Conservation (phyloP, 2,888 invertebrate genomes). For the Pollenia angustigena region DNA sequence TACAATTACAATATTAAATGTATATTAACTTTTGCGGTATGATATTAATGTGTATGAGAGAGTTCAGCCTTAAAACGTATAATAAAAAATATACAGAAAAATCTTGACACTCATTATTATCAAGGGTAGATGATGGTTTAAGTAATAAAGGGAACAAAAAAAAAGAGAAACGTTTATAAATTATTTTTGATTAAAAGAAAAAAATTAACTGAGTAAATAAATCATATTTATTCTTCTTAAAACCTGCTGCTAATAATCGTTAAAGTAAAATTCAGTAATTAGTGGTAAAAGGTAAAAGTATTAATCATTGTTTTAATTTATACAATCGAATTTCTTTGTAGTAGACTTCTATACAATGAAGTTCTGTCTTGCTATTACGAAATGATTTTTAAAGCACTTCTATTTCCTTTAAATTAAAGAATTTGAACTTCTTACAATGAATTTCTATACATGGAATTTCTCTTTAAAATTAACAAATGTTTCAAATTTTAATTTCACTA, state of each 20-base stretch:
- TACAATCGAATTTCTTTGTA: neutral
- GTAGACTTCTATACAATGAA: neutral
- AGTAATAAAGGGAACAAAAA: neutral
- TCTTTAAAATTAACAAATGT: no score
- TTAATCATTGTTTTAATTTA: neutral
- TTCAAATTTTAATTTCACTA: no score
- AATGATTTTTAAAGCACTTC: no score
- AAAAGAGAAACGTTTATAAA: constrained; percentile 16
- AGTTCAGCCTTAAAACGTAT: neutral
- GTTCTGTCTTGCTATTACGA: no score
- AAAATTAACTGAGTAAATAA: constrained; percentile 44
- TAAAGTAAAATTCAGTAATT: constrained; percentile 1
- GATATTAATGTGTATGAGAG: neutral
- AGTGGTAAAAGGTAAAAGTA: neutral
- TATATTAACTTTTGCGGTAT: constrained; percentile 61
- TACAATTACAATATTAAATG: constrained; percentile 61
- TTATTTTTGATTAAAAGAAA: constrained; percentile 44
- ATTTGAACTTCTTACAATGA: no score
- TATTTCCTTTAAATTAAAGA: no score
- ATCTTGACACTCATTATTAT: constrained; percentile 47
- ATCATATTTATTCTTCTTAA: constrained; percentile 45
- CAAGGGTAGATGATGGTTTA: constrained; percentile 30
- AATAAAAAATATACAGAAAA: constrained; percentile 19
- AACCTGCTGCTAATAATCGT: neutral
- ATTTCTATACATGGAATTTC: no score